Conservation (phyloP, 2,113 vertebrate species). For the Theristicus caerulescens region DNA sequence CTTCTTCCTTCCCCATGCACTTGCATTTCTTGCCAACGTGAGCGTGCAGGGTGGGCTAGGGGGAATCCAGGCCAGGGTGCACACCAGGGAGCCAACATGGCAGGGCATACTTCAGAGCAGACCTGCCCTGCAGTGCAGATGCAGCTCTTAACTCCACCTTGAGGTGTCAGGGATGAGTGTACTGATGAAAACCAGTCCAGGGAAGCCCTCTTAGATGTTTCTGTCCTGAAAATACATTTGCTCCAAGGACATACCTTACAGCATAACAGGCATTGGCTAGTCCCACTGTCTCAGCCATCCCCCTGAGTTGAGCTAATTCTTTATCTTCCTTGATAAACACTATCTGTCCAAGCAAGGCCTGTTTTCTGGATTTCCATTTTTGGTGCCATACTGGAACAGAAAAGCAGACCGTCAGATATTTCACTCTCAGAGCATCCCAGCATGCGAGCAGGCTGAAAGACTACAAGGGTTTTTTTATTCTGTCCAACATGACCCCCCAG, state of each 20-base stretch:
- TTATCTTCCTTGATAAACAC: constrained; percentile 60
- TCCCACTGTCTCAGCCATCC: constrained; percentile 57
- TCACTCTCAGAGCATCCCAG: background rate
- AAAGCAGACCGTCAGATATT: background rate
- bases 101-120: background rate
- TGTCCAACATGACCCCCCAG: background rate
- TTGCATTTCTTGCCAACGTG: background rate
- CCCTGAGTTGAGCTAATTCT: constrained; percentile 67
- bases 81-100: background rate
- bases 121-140: background rate
- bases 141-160: background rate
- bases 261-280: constrained; percentile 75
- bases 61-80: background rate
- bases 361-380: constrained; percentile 37
- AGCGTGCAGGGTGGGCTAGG: background rate
- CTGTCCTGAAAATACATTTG: background rate
- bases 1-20: background rate
- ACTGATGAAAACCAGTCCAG: background rate
- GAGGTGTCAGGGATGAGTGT: background rate
- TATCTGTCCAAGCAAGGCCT: background rate
- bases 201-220: background rate
- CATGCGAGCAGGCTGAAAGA: background rate
- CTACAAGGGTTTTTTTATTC: background rate
- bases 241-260: constrained; percentile 57
- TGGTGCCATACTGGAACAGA: constrained; percentile 52